Conservation (phyloP, 2,888 invertebrate genomes). For the Ichneumoninae sp. region DNA sequence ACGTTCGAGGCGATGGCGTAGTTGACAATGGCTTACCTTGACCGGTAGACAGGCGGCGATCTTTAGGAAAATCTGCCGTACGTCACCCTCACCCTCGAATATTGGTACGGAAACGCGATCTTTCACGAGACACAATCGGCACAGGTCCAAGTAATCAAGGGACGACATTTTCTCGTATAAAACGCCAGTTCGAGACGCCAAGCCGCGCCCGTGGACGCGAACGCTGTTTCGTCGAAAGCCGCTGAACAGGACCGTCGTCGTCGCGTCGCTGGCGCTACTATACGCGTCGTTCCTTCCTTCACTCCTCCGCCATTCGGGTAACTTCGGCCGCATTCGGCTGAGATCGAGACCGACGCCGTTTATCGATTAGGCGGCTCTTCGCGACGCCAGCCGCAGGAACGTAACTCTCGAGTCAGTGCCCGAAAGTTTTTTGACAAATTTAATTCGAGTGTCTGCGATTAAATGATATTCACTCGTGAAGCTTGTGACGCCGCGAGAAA, state of each 20-base stretch:
- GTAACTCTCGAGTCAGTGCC: neutral
- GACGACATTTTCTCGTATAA: slow-evolving; percentile 81
- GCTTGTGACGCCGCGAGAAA: neutral
- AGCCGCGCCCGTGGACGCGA: slow-evolving; percentile 81
- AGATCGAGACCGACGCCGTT: slow-evolving; percentile 44
- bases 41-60: slow-evolving; percentile 90
- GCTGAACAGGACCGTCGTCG: slow-evolving; percentile 63
- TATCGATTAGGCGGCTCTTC: slow-evolving; percentile 63
- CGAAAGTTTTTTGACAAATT: neutral
- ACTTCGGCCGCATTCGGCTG: slow-evolving; percentile 26
- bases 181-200: slow-evolving; percentile 80
- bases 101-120: slow-evolving; percentile 89
- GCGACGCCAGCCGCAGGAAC: slow-evolving; percentile 50
- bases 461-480: neutral
- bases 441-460: neutral
- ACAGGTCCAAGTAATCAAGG: slow-evolving; percentile 83
- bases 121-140: slow-evolving; percentile 84
- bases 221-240: slow-evolving; percentile 74
- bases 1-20: slow-evolving; percentile 54
- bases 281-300: slow-evolving; percentile 49
- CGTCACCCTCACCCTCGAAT: slow-evolving; percentile 89
- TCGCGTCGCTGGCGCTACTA: slow-evolving; percentile 54
- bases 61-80: slow-evolving; percentile 88
- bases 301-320: slow-evolving; percentile 12
- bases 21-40: slow-evolving; percentile 86